Base-by-base conservation (phyloP, 2,888 invertebrate species). In the Leptura quadrifasciata region DNA sequence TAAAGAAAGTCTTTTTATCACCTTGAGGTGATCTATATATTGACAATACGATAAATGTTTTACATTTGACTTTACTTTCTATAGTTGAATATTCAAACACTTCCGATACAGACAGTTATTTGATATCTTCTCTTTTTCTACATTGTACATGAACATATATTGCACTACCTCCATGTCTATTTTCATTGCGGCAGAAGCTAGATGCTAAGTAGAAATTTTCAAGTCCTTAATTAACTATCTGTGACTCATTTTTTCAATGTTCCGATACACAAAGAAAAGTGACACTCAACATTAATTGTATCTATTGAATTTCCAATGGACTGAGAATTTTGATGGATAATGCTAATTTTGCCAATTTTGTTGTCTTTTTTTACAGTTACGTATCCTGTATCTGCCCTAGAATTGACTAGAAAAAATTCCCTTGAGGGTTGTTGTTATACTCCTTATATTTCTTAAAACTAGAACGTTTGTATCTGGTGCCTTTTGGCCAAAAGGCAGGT, bases 181-280 rank as follows among this genome's bases (percentile, higher is more conserved):
- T n/a, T n/a, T n/a, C n/a, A n/a, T n/a, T n/a, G n/a, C 61, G 61
- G 24, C 60, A 60, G 60, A 60, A 60, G 12, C 21, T 21, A n/a
- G 60, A 18, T 60, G 60, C 60, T 27, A 60, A n/a, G 9, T 60
- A 21, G 21, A 60, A 60, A 1, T 60, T 60, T 6, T 60, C 21
- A 15, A 60, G 21, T 15, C 60, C 60, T 6, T 21, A 12, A 24
- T 21, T 60, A 15, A 21, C 60, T 60, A 60, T 21, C 60, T 60
- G 60, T 21, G 9, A 9, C 9, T 21, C 21, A 21, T 9, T 21
- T 60, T 60, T 60, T 3, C 60, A 60, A 60, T 60, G 60, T 21
- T 60, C 60, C 9, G 60, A 15, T 24, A 60, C 60, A 60, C 60
- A 60, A 27, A 60, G n/a, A 18, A 60, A 60, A 60, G 9, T 3